Percentiles rank a stretch among this genome's conserved stretches.
These are phyloP conservation scores for Pangasius sanitwongsei DNA, from an alignment of 2,797 vertebrate genomes.

Conservation along the genomic window DNA sequence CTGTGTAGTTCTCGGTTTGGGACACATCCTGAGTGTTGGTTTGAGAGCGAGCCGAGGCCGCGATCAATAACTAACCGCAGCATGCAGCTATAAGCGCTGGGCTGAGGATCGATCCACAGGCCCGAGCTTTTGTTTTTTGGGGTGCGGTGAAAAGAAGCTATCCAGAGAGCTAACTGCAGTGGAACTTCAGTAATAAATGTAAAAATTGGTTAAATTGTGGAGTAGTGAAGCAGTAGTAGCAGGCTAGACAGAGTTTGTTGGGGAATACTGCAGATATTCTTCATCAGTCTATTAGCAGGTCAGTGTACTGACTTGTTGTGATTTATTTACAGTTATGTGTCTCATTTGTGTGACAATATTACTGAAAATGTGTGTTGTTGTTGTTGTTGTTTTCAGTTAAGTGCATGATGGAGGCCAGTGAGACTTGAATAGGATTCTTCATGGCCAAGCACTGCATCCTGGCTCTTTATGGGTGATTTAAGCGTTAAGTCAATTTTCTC, in stretches of 20 bases:
- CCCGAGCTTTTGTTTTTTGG: constrained; percentile 78
- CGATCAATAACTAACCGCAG: constrained; percentile 82
- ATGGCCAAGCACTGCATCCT: neutral
- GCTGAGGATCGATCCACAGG: constrained; percentile 70
- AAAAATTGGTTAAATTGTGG: neutral
- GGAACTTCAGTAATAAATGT: constrained; percentile 22
- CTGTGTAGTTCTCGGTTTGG: constrained; percentile 31
- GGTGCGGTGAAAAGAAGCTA: constrained; percentile 80
- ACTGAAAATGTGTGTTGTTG: neutral
- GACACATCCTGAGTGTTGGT: constrained; percentile 42
- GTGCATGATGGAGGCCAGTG: constrained; percentile 7
- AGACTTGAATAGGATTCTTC: constrained; percentile 8
- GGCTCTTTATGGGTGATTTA: constrained; percentile 27
- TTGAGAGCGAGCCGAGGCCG: constrained; percentile 55
- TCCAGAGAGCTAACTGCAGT: constrained; percentile 69
- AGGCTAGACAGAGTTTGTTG: neutral
- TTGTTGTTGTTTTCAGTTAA: neutral
- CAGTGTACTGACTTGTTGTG: neutral
- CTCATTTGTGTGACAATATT: neutral
- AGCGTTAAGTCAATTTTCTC: constrained; percentile 28
- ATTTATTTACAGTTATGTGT: neutral
- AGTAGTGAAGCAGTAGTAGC: neutral
- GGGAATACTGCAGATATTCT: no score
- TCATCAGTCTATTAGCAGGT: neutral
- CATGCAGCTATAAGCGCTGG: constrained; percentile 73